These are phyloP conservation scores for Argyresthia albistria DNA, from an alignment of 2,888 invertebrate genomes.

Conservation along the genomic window DNA sequence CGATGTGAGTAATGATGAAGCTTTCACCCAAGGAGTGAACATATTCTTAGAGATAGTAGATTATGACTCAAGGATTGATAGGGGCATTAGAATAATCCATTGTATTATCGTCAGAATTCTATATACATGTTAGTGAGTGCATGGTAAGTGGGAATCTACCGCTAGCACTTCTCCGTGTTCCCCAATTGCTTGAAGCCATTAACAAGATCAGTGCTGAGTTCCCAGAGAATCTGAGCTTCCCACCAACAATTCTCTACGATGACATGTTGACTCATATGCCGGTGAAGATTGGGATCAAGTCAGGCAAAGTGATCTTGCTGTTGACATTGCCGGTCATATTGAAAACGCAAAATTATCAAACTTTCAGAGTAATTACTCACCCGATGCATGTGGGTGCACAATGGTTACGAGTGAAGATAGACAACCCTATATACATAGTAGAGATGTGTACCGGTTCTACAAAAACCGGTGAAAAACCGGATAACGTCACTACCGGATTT, in stretches of 20 bases:
- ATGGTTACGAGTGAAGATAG: neutral
- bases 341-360: neutral
- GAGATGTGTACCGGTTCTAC: too few relatives aligned
- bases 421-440: too few relatives aligned
- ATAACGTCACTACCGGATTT: too few relatives aligned
- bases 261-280: neutral
- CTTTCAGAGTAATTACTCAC: neutral
- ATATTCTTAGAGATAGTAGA: neutral
- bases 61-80: neutral
- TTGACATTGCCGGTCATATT: neutral
- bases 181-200: neutral
- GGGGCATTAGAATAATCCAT: neutral
- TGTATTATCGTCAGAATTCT: neutral
- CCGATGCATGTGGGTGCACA: neutral
- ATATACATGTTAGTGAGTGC: neutral
- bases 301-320: neutral
- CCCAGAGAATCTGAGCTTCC: neutral
- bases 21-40: neutral
- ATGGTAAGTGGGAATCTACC: neutral
- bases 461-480: too few relatives aligned
- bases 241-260: neutral
- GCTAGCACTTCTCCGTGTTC: neutral
- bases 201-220: neutral
- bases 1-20: neutral
- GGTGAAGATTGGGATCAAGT: neutral